Base-by-base conservation (phyloP, 1,140 invertebrate species). In the Ooceraea biroi region DNA sequence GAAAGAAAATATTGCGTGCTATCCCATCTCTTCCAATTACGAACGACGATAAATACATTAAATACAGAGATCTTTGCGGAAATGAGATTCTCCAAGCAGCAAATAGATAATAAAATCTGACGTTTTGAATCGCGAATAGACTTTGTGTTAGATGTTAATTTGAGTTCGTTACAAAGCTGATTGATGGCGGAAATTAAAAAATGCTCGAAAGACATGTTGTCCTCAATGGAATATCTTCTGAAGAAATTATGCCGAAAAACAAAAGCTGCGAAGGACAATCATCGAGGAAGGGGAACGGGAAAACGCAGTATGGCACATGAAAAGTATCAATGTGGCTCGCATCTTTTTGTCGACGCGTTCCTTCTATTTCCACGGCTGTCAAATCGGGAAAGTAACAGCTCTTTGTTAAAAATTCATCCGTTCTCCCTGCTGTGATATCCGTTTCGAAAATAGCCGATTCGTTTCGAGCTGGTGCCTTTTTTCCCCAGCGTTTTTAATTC, bases 301-400 rank as follows among this genome's bases (percentile, higher is more conserved):
- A 1, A 14, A 19, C 19, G 17, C 27, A 69, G 60, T 30, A 50
- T n/a, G 2, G n/a, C 19, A 69, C 5, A 12, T 55, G 19, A 19
- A 83, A 85, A 86, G 86, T 83, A 86, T 86, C 85, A 83, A 83
- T 83, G 71, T 55, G 30, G 8, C 19, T 55, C 46, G 36, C 48
- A 74, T 72, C 36, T 36, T 86, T 83, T 65, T 30, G 80, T 57
- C 48, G 66, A 44, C 68, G 60, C 27, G 55, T 74, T 63, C 55
- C 48, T 69, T 87, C 78, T 87, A 86, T 87, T 87, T 83, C 44
- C 66, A 30, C 46, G 41, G 7, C 83, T 74, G 86, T 77, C 72
- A 50, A 52, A 83, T 86, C 63, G 55, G 69, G 44, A 77, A 84
- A 83, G 58, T 69, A 77, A 86, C 72, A 73, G 80, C 25, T 52